phyloP scores from a whole-genome alignment of 1,140 invertebrate species.

The Branchinecta lindahli region DNA sequence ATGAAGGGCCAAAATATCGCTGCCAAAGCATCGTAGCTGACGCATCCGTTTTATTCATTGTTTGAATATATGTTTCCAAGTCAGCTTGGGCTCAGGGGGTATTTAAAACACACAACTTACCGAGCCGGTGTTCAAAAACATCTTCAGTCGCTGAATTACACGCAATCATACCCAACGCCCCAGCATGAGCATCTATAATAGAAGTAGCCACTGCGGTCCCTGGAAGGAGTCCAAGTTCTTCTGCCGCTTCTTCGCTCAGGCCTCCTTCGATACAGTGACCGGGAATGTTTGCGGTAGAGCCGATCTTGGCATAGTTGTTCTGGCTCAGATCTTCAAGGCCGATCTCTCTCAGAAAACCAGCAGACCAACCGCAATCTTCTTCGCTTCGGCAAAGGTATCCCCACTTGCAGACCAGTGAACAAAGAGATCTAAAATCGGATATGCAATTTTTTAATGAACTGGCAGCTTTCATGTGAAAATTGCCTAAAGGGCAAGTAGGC shows the following conservation, averaged over 20 bases:
- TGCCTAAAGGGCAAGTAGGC: too few relatives aligned
- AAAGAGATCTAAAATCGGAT: slow-evolving; percentile 50
- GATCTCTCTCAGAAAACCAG: slow-evolving; percentile 52
- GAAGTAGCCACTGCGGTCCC: slow-evolving; percentile 66
- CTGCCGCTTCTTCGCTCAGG: slow-evolving; percentile 44
- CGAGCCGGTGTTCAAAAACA: slow-evolving; percentile 13
- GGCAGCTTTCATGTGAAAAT: too few relatives aligned
- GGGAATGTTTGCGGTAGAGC: slow-evolving; percentile 46
- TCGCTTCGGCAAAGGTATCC: slow-evolving; percentile 47
- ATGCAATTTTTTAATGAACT: too few relatives aligned
- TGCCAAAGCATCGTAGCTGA: too few relatives aligned
- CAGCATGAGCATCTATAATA: slow-evolving; percentile 89
- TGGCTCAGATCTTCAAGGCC: slow-evolving; percentile 54
- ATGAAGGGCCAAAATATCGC: too few relatives aligned
- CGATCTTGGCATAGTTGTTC: slow-evolving; percentile 55
- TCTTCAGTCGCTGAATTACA: slow-evolving; percentile 31
- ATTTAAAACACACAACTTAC: slow-evolving; percentile 13
- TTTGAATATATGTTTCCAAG: too few relatives aligned
- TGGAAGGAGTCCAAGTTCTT: slow-evolving; percentile 46
- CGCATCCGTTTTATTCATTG: too few relatives aligned
- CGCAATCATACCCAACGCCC: slow-evolving; percentile 68
- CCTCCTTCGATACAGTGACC: slow-evolving; percentile 54
- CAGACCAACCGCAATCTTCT: slow-evolving; percentile 49
- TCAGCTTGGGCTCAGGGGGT: neutral
- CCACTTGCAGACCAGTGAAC: slow-evolving; percentile 89